Evolutionary conservation across 2,113 vertebrate species (phyloP), one percentile per base, ranked within the genome.

Genomic region (Microtus montanus): DNA sequence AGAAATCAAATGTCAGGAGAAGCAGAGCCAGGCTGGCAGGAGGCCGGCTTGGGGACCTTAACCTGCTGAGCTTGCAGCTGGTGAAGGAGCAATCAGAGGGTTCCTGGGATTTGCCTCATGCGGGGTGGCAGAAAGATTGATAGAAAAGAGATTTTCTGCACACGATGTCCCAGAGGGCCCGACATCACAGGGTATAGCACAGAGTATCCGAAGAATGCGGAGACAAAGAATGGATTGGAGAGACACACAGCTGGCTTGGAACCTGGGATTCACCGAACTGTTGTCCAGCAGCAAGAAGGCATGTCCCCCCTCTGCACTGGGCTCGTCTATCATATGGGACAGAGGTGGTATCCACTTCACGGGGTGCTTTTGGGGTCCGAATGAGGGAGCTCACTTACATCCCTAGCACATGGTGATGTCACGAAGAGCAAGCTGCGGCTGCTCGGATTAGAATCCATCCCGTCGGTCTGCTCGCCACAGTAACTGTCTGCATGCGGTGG

Each of bases 1-100:
- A 96, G 90, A 96, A 98, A 89, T 90, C 95, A 95, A 97, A 95
- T 95, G 84, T 66, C 71, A 89, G 96, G 80, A 64, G 95, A 87
- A 88, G 90, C 14, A 70, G 70, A 96, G 93, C 49, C 82, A 87
- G 85, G 92, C 82, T 86, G 84, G 41, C 68, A 28, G 90, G 77
- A 79, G 24, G 30, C 7, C 17, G 1, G 2, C 30, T 1, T 24
- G 52, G 22, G 87, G 17, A 47, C 26, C 20, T 73, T 64, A 49
- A 44, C 38, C 77, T n/a, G 68, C 85, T 38, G 87, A 49, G 93
- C 6, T 35, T 30, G 28, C 28, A 77, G 73, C 49, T 38, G 38
- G 13, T 20, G 38, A 38, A 28, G 0, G 28, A 89, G n/a, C n/a
- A 14, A 38, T 19, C 66, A 4, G 13, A 26, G 58, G 30, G 35